Evolutionary conservation across 2,113 vertebrate species (phyloP).

Genomic region (Callaeas wilsoni): DNA sequence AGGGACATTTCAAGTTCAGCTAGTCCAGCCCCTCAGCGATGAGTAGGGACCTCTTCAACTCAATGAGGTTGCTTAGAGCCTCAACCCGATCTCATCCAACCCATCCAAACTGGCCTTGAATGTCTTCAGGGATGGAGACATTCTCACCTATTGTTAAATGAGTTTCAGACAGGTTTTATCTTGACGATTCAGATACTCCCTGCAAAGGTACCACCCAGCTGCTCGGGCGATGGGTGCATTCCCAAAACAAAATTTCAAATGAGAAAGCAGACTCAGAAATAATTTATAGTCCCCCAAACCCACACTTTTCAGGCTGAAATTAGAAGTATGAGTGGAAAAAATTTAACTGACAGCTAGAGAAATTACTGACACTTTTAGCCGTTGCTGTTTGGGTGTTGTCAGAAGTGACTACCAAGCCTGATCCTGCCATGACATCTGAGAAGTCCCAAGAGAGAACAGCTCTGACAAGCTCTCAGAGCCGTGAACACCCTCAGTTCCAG

Average conservation of each 20-base stretch:
- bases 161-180: neutral
- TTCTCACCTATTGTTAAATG: neutral
- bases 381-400: neutral
- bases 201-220: neutral
- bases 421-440: neutral
- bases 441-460: neutral
- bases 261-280: neutral
- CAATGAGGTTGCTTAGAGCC: neutral
- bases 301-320: neutral
- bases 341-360: neutral
- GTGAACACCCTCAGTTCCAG: neutral
- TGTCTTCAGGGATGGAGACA: neutral
- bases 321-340: neutral
- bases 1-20: neutral
- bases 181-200: neutral
- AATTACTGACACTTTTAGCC: neutral
- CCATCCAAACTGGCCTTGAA: neutral
- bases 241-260: neutral
- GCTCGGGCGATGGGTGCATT: neutral
- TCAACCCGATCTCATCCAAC: neutral
- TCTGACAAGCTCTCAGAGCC: neutral
- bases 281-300: rapidly evolving
- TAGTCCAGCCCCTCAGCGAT: neutral
- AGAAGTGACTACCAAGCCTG: neutral
- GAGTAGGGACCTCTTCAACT: neutral